A percentile compares a stretch with the other conserved stretches of the same genome.
phyloP scores from a whole-genome alignment of 2,888 invertebrate genomes.

The Rotaria magnacalcarata region DNA sequence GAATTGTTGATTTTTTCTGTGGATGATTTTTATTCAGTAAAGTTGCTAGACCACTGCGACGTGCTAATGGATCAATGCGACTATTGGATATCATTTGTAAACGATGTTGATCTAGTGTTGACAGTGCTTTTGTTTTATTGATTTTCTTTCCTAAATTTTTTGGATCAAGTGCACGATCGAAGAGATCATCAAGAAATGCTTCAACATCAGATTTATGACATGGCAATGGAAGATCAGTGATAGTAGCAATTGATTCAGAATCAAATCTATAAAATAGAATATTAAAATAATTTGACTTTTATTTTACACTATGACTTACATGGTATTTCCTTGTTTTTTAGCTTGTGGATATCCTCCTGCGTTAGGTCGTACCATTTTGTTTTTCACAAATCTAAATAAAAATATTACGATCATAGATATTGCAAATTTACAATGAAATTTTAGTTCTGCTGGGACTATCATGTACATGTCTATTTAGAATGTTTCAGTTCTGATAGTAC shows the following conservation, averaged over 20 bases:
- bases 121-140: background rate
- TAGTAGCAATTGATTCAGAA: conserved; percentile 27
- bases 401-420: too few relatives aligned
- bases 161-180: conserved; percentile 35
- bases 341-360: conserved; percentile 24
- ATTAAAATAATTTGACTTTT: too few relatives aligned
- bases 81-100: conserved; percentile 28
- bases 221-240: conserved; percentile 29
- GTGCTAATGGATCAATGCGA: background rate
- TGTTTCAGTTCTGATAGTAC: too few relatives aligned
- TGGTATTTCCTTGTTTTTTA: conserved; percentile 1
- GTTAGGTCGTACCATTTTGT: background rate
- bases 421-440: too few relatives aligned
- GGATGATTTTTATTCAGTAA: background rate
- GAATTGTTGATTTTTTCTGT: background rate
- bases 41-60: background rate
- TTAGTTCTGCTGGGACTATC: too few relatives aligned
- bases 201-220: conserved; percentile 35
- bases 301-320: background rate
- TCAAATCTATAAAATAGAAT: background rate
- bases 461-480: too few relatives aligned
- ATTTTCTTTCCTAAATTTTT: background rate
- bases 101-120: conserved; percentile 1
- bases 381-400: background rate
- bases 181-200: conserved; percentile 40